phyloP scores from a whole-genome alignment of 2,797 vertebrate genomes.

The Artibeus jamaicensis region DNA sequence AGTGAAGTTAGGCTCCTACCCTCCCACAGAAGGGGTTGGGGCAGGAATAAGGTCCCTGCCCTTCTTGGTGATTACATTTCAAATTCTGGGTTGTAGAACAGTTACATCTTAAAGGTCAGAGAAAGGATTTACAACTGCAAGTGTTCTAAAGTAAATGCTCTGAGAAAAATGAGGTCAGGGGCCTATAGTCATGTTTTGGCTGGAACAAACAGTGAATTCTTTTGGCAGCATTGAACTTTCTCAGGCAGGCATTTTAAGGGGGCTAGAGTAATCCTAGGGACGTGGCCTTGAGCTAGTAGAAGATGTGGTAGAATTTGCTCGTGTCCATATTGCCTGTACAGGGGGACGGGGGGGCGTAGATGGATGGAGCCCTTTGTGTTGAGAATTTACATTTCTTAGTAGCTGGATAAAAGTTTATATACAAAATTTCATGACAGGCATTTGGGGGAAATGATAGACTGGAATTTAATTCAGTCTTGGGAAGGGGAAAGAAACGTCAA shows the following conservation, averaged over 20 bases:
- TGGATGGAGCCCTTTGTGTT: background rate
- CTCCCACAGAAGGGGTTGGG: background rate
- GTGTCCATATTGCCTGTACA: background rate
- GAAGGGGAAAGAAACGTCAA: background rate
- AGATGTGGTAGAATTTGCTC: background rate
- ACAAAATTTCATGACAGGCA: background rate
- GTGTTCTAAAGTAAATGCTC: background rate
- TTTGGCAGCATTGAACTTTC: background rate
- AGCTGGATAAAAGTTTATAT: background rate
- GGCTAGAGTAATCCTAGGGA: background rate
- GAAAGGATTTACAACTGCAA: background rate
- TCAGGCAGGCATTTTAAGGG: background rate
- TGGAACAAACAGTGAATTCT: background rate
- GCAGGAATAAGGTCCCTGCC: background rate
- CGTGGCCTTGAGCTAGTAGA: background rate
- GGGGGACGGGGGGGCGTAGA: background rate
- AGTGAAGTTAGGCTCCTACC: background rate
- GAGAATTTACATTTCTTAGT: background rate
- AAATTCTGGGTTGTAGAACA: conserved; percentile 23
- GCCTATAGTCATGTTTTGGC: background rate
- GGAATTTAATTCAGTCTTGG: background rate
- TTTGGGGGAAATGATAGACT: background rate
- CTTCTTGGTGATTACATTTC: background rate
- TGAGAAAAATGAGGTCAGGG: background rate
- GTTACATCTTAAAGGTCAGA: background rate